Conservation (phyloP, 2,888 invertebrate genomes). For the Pemphredon lugubris region DNA sequence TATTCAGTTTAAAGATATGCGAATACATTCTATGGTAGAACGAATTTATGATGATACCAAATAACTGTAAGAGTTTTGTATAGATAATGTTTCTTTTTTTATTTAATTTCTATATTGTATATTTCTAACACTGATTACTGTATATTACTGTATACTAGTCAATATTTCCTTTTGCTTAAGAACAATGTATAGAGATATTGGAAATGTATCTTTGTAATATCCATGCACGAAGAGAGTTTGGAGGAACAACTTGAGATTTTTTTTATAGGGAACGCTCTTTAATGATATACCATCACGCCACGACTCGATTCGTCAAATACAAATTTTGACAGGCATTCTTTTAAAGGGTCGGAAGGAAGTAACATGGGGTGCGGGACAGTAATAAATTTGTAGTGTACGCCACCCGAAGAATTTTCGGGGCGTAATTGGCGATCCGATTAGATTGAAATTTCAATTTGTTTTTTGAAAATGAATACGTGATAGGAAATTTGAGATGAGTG, state of each 20-base stretch:
- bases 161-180: conserved; percentile 43
- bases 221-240: conserved; percentile 10
- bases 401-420: too few species aligned
- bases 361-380: too few species aligned
- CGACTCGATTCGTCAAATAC: conserved; percentile 7
- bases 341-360: too few species aligned
- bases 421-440: too few species aligned
- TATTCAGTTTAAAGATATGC: conserved; percentile 7
- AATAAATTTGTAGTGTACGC: too few species aligned
- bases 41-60: conserved; percentile 62
- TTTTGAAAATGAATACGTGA: too few species aligned
- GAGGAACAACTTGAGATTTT: conserved; percentile 13
- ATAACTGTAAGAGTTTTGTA: conserved; percentile 62
- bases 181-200: conserved; percentile 25
- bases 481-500: too few species aligned
- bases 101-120: conserved; percentile 54
- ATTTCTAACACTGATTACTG: conserved; percentile 45
- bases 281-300: conserved; percentile 21
- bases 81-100: conserved; percentile 52
- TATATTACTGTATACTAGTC: conserved; percentile 65
- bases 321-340: too few species aligned
- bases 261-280: conserved; percentile 1
- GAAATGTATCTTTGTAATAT: conserved; percentile 20
- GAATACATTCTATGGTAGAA: conserved; percentile 14
- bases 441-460: too few species aligned